Conservation (phyloP, 2,113 vertebrate species). For the Myrmophylax atrothorax region DNA sequence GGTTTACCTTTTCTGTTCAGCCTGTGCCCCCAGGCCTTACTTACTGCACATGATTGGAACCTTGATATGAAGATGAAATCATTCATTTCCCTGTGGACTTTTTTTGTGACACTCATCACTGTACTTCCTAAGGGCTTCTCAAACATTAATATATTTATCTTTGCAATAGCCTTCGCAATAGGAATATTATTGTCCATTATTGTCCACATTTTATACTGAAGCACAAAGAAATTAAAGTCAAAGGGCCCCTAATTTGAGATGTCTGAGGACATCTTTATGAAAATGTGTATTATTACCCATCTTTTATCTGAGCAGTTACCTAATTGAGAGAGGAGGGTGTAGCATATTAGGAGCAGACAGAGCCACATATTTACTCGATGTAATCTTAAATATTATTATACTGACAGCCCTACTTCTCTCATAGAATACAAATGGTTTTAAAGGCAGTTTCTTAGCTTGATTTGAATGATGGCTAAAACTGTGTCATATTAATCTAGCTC, state of each 20-base stretch:
- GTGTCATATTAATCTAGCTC: not conserved
- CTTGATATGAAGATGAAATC: slow-evolving; percentile 36
- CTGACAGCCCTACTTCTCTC: not conserved
- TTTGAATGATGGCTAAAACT: not conserved
- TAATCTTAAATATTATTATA: not conserved
- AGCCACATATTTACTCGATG: not conserved
- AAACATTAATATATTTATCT: slow-evolving; percentile 40
- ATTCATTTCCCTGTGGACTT: not conserved
- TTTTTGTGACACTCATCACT: not conserved
- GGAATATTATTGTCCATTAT: slow-evolving; percentile 21
- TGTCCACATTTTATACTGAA: not conserved
- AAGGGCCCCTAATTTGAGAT: not conserved
- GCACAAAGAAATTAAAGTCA: slow-evolving; percentile 23
- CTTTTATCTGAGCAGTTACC: not conserved
- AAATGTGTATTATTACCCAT: not conserved
- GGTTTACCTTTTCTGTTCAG: slow-evolving; percentile 19
- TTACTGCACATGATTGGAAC: not conserved
- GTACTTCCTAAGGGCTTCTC: slow-evolving; percentile 34
- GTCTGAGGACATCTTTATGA: slow-evolving; percentile 1
- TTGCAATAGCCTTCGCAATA: slow-evolving; percentile 7
- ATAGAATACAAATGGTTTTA: not conserved
- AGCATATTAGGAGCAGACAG: not conserved
- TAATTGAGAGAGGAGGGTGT: not conserved
- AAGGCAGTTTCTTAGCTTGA: not conserved
- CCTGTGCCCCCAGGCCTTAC: not conserved